A percentile compares a stretch with the other conserved stretches of the same genome.
phyloP scores from a whole-genome alignment of 2,797 vertebrate genomes.

The Malurus splendens region DNA sequence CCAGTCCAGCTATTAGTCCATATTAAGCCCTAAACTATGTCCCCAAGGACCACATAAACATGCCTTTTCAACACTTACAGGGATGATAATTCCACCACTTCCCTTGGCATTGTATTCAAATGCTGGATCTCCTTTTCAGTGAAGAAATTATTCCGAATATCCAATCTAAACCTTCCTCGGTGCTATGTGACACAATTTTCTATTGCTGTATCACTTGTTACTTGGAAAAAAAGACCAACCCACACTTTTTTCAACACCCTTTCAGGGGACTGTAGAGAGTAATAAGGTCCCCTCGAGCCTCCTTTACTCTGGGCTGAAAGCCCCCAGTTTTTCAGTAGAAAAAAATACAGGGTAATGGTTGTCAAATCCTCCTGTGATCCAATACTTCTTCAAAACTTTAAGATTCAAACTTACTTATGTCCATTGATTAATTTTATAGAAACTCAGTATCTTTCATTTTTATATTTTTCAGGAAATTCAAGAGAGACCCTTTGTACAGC shows the following conservation, averaged over 20 bases:
- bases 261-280: rapidly evolving
- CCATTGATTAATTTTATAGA: background rate
- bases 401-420: background rate
- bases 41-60: background rate
- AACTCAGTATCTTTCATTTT: background rate
- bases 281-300: rapidly evolving
- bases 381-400: background rate
- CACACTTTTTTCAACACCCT: background rate
- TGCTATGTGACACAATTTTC: rapidly evolving
- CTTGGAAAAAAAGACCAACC: background rate
- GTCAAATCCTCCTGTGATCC: background rate
- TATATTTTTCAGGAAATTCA: background rate
- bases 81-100: background rate
- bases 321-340: background rate
- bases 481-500: rapidly evolving
- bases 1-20: background rate
- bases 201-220: rapidly evolving
- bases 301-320: background rate
- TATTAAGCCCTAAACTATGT: background rate
- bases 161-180: background rate
- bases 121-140: rapidly evolving
- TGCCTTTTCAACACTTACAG: background rate
- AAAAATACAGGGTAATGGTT: background rate
- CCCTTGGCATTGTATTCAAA: background rate
- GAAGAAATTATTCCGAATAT: background rate